Evolutionary conservation across 2,888 invertebrate species (phyloP).

Genomic region (Gymnoscelis rufifasciata): DNA sequence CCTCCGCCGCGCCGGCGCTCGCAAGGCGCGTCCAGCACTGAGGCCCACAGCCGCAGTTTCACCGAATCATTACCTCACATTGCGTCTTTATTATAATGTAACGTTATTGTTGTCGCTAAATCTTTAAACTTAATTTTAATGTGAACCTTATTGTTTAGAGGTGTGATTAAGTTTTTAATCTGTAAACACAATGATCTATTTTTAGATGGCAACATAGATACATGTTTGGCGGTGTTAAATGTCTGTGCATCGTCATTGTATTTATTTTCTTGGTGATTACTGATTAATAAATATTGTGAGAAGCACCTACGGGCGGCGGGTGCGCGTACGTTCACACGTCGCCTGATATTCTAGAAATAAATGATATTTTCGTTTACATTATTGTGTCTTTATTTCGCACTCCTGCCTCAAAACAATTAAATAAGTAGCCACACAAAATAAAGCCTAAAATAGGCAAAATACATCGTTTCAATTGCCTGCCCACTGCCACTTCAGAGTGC

Average conservation of each 20-base stretch:
- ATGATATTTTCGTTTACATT: slow-evolving; percentile 77
- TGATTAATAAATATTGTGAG: slow-evolving; percentile 73
- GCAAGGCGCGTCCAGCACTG: slow-evolving; percentile 3
- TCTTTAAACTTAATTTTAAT: slow-evolving; percentile 63
- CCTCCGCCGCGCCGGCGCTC: background rate
- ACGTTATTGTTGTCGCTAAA: slow-evolving; percentile 72
- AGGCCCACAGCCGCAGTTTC: slow-evolving; percentile 46
- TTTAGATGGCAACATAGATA: slow-evolving; percentile 65
- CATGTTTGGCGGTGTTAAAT: slow-evolving; percentile 53
- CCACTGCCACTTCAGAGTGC: too few relatives aligned
- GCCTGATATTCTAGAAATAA: slow-evolving; percentile 75
- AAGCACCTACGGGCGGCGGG: slow-evolving; percentile 59
- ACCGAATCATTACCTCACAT: slow-evolving; percentile 73
- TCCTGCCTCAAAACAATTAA: too few relatives aligned
- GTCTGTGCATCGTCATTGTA: slow-evolving; percentile 58
- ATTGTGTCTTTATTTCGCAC: slow-evolving; percentile 52
- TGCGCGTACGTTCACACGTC: slow-evolving; percentile 43
- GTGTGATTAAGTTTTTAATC: slow-evolving; percentile 55
- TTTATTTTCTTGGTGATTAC: slow-evolving; percentile 70
- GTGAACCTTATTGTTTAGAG: slow-evolving; percentile 55
- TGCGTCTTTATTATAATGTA: slow-evolving; percentile 60
- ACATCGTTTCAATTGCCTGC: too few relatives aligned
- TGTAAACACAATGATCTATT: slow-evolving; percentile 57
- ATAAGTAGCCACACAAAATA: too few relatives aligned
- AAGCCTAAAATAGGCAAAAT: too few relatives aligned